phyloP scores from a whole-genome alignment of 2,113 vertebrate species.

The Brachypteracias leptosomus region DNA sequence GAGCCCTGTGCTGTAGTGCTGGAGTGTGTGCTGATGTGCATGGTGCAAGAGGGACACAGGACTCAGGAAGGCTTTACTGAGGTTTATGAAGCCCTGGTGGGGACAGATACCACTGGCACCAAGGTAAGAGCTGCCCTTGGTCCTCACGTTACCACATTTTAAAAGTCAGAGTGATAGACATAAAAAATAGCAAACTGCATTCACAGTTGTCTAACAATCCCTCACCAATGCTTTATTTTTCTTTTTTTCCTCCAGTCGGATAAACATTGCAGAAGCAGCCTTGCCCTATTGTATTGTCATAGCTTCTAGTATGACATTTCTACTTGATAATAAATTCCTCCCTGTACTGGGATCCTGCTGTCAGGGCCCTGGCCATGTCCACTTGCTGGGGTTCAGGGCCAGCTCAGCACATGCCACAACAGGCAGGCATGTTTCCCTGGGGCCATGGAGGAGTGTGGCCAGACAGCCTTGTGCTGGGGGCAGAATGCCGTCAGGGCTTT shows the following conservation, averaged over 20 bases:
- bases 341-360: too few relatives aligned
- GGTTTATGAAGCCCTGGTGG: neutral
- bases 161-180: neutral
- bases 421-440: neutral
- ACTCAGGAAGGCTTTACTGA: neutral
- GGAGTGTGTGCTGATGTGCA: neutral
- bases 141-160: neutral
- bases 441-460: accelerated
- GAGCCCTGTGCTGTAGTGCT: neutral
- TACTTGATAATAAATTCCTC: neutral
- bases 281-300: neutral
- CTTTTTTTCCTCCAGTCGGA: neutral
- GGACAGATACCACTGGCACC: neutral
- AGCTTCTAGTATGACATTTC: neutral
- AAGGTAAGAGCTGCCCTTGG: neutral
- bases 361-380: neutral
- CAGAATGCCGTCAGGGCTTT: neutral
- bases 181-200: neutral
- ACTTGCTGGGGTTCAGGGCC: accelerated
- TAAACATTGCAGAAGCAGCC: neutral
- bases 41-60: neutral
- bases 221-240: neutral
- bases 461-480: accelerated
- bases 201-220: neutral
- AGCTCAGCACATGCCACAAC: accelerated